Base-by-base conservation (phyloP, 1,140 invertebrate genomes). In the Frieseomelitta varia region DNA sequence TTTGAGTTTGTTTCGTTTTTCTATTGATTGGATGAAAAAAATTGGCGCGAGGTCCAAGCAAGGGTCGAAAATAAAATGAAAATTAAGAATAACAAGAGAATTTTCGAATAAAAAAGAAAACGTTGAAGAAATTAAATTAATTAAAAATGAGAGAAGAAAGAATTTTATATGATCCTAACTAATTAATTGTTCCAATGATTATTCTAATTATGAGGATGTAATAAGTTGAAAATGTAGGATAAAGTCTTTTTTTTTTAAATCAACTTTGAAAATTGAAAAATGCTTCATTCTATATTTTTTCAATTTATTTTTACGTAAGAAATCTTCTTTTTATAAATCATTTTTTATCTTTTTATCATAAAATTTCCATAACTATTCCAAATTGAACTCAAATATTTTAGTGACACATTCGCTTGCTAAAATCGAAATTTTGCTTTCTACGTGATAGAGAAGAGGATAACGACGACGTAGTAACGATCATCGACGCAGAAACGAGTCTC, bases 401-500 rank as follows among this genome's bases (percentile, higher is more conserved):
- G 39, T 8, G 8, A 8, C 39, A 47, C 0, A 47, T 8, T 8
- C 39, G 0, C 3, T 11, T 3, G n/a, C 3, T n/a, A 61, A n/a
- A 61, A 61, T 14, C 24, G 24, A 61, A 61, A 72, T 34, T 34
- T 56, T 1, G 4, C 19, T 73, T 53, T 0, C n/a, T 1, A 51
- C 61, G 19, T 24, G 24, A 51, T 34, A 97, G 96, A 39, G 97
- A 97, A 87, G 96, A 97, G 93, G 97, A 97, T 87, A 97, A 97
- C 91, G 97, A 97, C 92, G 97, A 97, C 86, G 93, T 97, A 74
- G 95, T 97, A 24, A 96, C 96, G 14, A 95, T 97, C 84, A 96
- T 97, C 76, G 95, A 97, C 85, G 93, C 93, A 0, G 95, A 97
- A 74, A 93, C 95, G 0, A 88, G 92, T 12, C 93, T 94, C 51